phyloP scores from a whole-genome alignment of 2,113 vertebrate species.

The Cacatua alba region DNA sequence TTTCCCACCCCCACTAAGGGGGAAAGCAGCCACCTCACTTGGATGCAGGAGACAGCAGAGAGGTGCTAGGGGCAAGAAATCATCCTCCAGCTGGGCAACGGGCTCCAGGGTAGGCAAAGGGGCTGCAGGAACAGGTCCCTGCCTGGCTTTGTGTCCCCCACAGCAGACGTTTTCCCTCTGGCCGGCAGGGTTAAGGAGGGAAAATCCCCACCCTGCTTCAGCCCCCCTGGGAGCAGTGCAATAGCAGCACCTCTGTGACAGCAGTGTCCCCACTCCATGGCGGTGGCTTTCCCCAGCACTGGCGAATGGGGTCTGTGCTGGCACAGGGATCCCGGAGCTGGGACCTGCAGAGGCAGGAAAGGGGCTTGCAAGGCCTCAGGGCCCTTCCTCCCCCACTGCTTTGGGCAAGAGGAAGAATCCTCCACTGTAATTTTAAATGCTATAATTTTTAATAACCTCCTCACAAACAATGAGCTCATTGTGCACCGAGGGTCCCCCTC shows the following conservation, averaged over 20 bases:
- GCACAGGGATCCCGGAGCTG: background rate
- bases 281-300: background rate
- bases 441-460: constrained; percentile 67
- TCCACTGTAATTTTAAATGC: constrained; percentile 54
- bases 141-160: background rate
- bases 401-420: constrained; percentile 37
- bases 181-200: rapidly evolving
- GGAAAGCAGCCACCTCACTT: background rate
- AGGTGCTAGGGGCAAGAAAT: rapidly evolving
- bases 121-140: background rate
- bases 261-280: rapidly evolving
- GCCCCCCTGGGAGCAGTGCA: rapidly evolving
- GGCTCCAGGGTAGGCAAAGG: background rate
- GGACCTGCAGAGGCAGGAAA: background rate
- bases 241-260: rapidly evolving
- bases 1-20: background rate
- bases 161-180: background rate
- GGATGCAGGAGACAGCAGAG: background rate
- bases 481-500: background rate
- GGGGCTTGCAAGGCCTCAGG: background rate
- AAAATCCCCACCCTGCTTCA: background rate
- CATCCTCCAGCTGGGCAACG: background rate
- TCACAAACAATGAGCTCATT: constrained; percentile 52
- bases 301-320: background rate
- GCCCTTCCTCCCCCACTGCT: background rate